A percentile compares a stretch with the other conserved stretches of the same genome.
phyloP scores from a whole-genome alignment of 2,888 invertebrate genomes.

The Liopterus haemorrhoidalis region DNA sequence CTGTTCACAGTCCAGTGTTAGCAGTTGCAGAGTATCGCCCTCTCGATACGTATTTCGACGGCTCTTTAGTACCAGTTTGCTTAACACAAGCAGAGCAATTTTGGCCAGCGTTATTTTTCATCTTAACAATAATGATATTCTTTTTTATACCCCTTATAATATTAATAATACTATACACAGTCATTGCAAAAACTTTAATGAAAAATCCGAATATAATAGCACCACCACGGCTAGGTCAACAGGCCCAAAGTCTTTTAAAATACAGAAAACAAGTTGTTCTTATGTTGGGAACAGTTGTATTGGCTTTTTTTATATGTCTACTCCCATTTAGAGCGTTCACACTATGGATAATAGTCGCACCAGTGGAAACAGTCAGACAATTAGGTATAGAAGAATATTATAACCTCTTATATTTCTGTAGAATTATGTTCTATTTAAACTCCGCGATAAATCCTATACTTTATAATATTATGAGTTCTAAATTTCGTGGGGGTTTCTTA shows the following conservation, averaged over 20 bases:
- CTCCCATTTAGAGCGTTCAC: constrained; percentile 84
- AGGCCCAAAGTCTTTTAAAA: constrained; percentile 56
- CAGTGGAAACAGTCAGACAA: constrained; percentile 54
- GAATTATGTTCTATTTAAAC: constrained; percentile 83
- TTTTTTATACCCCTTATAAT: constrained; percentile 79
- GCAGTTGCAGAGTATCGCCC: constrained; percentile 71
- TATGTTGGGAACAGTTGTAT: constrained; percentile 83
- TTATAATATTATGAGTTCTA: constrained; percentile 87
- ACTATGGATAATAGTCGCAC: constrained; percentile 77
- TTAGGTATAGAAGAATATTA: constrained; percentile 78
- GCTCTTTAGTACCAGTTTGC: constrained; percentile 68
- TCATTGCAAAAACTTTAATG: constrained; percentile 81
- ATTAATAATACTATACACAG: constrained; percentile 73
- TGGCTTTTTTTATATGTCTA: constrained; percentile 85
- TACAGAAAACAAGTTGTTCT: constrained; percentile 77
- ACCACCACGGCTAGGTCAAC: constrained; percentile 50
- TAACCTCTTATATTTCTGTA: constrained; percentile 75
- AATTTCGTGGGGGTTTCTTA: constrained; percentile 77
- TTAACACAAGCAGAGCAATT: constrained; percentile 71
- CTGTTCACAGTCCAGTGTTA: constrained; percentile 76
- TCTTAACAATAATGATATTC: constrained; percentile 73
- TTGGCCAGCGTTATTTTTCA: constrained; percentile 75
- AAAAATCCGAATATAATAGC: constrained; percentile 66
- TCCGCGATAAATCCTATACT: constrained; percentile 87
- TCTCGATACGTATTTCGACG: constrained; percentile 67